Evolutionary conservation across 2,888 invertebrate species (phyloP).

Genomic region (Amphipyra berbera): DNA sequence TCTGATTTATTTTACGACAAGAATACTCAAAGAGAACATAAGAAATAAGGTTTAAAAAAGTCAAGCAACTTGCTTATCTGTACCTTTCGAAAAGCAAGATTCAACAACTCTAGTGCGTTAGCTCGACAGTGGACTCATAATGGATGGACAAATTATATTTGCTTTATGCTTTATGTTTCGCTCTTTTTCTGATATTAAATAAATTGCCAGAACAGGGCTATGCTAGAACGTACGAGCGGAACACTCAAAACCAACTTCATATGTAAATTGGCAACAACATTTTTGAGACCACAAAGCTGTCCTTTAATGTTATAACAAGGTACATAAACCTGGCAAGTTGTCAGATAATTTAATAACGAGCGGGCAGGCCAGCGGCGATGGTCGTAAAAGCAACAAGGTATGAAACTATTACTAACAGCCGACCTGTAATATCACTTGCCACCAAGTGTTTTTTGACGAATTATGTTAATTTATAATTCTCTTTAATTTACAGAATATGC

Average conservation of each 20-base stretch:
- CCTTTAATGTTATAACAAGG: slow-evolving; percentile 39
- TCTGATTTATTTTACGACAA: not conserved
- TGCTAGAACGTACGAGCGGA: no score
- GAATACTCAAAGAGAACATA: not conserved
- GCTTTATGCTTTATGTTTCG: not conserved
- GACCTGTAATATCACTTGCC: slow-evolving; percentile 30
- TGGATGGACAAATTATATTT: not conserved
- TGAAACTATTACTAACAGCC: slow-evolving; percentile 50
- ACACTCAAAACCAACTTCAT: not conserved
- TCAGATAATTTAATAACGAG: slow-evolving; percentile 61
- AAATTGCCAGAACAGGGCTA: slow-evolving; percentile 4
- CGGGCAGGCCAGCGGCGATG: slow-evolving; percentile 29
- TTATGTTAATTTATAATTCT: slow-evolving; percentile 14
- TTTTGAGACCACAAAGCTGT: slow-evolving; percentile 41
- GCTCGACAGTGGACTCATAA: not conserved
- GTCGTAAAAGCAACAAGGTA: slow-evolving; percentile 61
- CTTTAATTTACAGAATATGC: slow-evolving; percentile 4
- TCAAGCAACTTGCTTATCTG: not conserved
- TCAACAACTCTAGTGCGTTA: not conserved
- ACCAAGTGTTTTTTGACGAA: slow-evolving; percentile 21
- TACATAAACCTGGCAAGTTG: slow-evolving; percentile 57
- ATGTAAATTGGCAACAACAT: slow-evolving; percentile 33
- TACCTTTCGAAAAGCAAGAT: not conserved
- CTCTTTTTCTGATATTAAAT: not conserved
- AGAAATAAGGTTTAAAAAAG: not conserved